Conservation (phyloP, 2,113 vertebrate genomes). For the Zosterops pallidus region DNA sequence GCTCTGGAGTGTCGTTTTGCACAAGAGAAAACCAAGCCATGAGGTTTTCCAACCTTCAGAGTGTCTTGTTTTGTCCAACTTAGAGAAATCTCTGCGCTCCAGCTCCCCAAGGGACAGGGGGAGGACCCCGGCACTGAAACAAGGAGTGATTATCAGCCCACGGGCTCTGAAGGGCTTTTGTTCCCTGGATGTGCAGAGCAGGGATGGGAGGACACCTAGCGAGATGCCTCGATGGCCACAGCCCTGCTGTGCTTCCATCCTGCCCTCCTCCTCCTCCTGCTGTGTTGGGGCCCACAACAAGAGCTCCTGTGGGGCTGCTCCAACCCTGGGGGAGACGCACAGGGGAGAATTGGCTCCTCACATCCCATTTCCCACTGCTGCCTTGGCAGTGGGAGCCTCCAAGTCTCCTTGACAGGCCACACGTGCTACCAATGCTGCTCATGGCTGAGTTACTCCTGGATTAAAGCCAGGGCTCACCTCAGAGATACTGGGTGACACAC, state of each 20-base stretch:
- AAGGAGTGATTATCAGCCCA: constrained; percentile 46
- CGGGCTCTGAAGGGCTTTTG: constrained; percentile 40
- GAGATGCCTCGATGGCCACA: background rate
- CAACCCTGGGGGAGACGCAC: background rate
- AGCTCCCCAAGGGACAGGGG: background rate
- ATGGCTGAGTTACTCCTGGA: background rate
- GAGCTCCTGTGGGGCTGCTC: background rate
- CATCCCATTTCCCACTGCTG: background rate
- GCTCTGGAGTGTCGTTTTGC: background rate
- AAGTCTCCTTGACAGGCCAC: background rate
- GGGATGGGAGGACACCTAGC: constrained; percentile 55
- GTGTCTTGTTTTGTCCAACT: background rate
- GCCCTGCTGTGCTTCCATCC: background rate
- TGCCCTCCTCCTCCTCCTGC: background rate
- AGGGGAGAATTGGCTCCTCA: accelerated
- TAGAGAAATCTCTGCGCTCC: background rate
- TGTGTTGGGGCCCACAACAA: accelerated
- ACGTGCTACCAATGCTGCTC: background rate
- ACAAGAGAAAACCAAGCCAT: background rate
- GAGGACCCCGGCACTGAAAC: background rate
- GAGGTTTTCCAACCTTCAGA: background rate
- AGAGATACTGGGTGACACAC: background rate
- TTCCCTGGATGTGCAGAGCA: constrained; percentile 2
- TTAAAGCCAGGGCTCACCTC: background rate
- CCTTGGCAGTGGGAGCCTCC: background rate